Conservation (phyloP, 30 jellyfish, hydroid and myxozoan genomes). For the Turritopsis rubra region DNA sequence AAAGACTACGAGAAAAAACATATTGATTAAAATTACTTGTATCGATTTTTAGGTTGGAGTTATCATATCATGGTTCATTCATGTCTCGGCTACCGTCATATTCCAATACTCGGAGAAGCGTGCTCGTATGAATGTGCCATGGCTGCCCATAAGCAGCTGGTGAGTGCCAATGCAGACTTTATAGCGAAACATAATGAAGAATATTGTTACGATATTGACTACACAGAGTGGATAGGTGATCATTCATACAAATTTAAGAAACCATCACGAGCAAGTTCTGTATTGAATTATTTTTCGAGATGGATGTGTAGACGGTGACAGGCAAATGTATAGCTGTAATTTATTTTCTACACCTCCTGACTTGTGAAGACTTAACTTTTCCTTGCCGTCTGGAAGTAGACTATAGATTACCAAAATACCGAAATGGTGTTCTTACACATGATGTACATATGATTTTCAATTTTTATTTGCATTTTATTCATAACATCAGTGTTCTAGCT, state of each 20-base stretch:
- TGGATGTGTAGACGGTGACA: background rate
- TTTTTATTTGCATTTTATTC: no score
- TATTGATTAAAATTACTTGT: background rate
- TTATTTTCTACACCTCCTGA: no score
- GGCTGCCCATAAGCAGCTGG: background rate
- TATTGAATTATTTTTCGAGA: background rate
- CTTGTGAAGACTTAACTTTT: no score
- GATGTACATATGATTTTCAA: no score
- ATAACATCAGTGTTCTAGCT: no score
- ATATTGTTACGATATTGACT: background rate
- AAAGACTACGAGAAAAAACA: no score
- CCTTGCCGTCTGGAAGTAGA: no score
- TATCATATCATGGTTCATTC: background rate
- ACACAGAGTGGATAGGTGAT: slow-evolving; percentile 9
- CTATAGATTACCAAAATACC: no score
- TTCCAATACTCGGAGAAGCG: background rate
- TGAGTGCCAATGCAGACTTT: background rate
- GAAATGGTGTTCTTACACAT: no score
- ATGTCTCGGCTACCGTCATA: background rate
- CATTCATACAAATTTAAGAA: slow-evolving; percentile 7
- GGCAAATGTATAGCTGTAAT: background rate
- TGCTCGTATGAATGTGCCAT: slow-evolving; percentile 5
- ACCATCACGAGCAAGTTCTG: background rate
- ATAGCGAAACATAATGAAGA: background rate
- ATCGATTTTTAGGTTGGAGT: background rate